Evolutionary conservation across 2,797 vertebrate species (phyloP).

Genomic region (Lepidocolaptes lacrymiger): DNA sequence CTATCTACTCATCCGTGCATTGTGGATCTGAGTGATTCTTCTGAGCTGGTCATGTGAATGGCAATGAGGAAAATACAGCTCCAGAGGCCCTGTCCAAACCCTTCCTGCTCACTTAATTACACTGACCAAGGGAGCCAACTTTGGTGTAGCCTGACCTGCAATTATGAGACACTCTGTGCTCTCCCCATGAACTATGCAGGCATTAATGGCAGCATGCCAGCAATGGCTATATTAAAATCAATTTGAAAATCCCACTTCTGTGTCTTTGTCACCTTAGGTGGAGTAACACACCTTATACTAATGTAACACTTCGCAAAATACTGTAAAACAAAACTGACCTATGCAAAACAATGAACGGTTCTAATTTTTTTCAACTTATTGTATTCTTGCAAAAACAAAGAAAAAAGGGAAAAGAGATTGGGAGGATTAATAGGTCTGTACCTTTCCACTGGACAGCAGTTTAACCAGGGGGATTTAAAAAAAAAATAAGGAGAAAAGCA

Average conservation of each 20-base stretch:
- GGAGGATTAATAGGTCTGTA: not conserved
- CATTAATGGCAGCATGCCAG: not conserved
- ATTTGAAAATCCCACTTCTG: not conserved
- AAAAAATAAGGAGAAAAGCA: not conserved
- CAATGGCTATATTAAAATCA: slow-evolving; percentile 14
- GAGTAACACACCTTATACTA: not conserved
- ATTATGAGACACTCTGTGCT: not conserved
- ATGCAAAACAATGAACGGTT: not conserved
- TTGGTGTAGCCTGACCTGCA: not conserved
- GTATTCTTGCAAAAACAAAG: not conserved
- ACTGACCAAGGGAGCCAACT: not conserved
- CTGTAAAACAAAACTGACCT: not conserved
- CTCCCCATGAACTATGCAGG: not conserved
- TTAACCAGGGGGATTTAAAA: not conserved
- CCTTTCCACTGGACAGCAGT: not conserved
- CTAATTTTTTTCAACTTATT: not conserved
- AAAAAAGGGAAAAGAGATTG: not conserved
- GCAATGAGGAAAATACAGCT: not conserved
- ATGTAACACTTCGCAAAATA: not conserved
- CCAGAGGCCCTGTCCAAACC: not conserved
- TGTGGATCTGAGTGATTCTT: slow-evolving; percentile 18
- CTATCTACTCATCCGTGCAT: not conserved
- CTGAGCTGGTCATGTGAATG: not conserved
- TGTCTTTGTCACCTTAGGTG: slow-evolving; percentile 10
- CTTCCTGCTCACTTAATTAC: slow-evolving; percentile 13